A percentile compares a stretch with the other conserved stretches of the same genome.
phyloP scores from a whole-genome alignment of 2,113 vertebrate species.

The human (Homo sapiens) region DNA sequence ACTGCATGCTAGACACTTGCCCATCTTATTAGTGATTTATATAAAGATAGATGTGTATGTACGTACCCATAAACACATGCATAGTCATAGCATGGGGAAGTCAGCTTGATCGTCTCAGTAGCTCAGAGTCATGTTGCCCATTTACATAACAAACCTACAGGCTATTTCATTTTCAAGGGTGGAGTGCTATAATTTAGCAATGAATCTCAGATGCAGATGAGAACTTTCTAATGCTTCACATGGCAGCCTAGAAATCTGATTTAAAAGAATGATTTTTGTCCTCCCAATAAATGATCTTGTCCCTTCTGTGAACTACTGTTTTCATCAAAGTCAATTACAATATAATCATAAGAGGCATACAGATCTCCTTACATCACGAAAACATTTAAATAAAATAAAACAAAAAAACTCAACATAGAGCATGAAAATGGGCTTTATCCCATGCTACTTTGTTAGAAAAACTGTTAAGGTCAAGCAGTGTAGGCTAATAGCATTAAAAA shows the following conservation, averaged over 20 bases:
- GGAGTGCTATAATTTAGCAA: not conserved
- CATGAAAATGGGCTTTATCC: not conserved
- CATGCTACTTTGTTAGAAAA: not conserved
- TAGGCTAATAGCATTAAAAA: not conserved
- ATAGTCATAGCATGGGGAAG: not conserved
- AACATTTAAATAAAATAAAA: slow-evolving; percentile 35
- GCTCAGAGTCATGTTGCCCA: not conserved
- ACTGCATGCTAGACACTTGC: not conserved
- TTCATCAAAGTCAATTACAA: slow-evolving; percentile 17
- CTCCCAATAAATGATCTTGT: not conserved
- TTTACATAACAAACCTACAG: not conserved
- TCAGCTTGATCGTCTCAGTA: not conserved
- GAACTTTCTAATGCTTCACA: slow-evolving; percentile 31
- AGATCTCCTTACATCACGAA: not conserved
- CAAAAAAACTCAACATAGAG: not conserved
- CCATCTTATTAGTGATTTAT: not conserved
- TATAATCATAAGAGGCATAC: not conserved
- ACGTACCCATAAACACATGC: too few species aligned
- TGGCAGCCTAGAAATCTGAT: not conserved
- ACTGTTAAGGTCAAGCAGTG: not conserved
- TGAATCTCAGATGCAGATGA: not conserved
- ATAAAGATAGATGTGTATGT: not conserved
- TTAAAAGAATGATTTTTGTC: not conserved
- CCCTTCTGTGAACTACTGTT: not conserved
- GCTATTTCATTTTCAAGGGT: not conserved